Percentiles rank a stretch among this genome's conserved stretches.
Evolutionary conservation across 2,113 vertebrate species (phyloP).

Genomic region (Galemys pyrenaicus): DNA sequence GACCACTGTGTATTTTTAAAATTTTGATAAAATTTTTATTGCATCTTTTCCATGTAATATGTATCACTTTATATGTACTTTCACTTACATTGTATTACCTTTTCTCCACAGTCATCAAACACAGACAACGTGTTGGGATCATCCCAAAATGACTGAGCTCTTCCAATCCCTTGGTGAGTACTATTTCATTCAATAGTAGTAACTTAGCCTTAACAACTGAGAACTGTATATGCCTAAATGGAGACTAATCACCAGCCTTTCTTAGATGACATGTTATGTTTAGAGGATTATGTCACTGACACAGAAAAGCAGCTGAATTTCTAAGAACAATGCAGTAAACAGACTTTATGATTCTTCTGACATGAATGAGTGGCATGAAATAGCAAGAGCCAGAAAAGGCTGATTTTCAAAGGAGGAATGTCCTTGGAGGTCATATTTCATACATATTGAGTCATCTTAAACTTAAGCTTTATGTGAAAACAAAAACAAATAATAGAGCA

Average conservation of each 20-base stretch:
- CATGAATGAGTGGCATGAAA: not conserved
- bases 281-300: not conserved
- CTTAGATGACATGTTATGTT: not conserved
- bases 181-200: conserved; percentile 44
- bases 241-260: not conserved
- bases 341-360: not conserved
- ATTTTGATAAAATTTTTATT: not conserved
- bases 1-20: not conserved
- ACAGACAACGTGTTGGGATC: conserved; percentile 97
- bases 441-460: not conserved
- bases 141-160: conserved; percentile 97
- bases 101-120: conserved; percentile 90
- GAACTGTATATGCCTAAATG: not conserved
- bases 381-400: not conserved
- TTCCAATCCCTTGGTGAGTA: conserved; percentile 95
- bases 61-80: not conserved
- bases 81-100: conserved; percentile 36
- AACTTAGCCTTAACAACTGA: not conserved
- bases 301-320: not conserved
- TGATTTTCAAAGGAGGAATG: not conserved
- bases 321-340: not conserved
- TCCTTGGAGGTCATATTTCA: not conserved
- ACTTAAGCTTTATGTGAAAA: not conserved
- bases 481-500: not conserved
- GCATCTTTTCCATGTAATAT: not conserved